Evolutionary conservation across 2,888 invertebrate genomes (phyloP).

Genomic region (Lycaena phlaeas): DNA sequence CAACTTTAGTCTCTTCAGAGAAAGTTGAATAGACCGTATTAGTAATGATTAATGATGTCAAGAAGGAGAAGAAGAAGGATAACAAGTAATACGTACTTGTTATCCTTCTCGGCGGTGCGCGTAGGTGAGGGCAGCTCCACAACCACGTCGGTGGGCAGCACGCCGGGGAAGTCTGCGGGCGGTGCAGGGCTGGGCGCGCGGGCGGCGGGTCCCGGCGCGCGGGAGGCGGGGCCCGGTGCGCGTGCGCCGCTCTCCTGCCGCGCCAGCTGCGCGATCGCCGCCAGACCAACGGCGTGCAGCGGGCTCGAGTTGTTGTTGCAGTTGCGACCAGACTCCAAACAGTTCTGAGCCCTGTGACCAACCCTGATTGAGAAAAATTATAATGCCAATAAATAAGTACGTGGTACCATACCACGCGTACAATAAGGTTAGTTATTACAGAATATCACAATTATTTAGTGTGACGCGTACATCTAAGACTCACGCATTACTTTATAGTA

Average conservation of each 20-base stretch:
- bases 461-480: too few species aligned
- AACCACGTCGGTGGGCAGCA: conserved; percentile 63
- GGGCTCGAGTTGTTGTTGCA: conserved; percentile 75
- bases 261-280: conserved; percentile 84
- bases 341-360: conserved; percentile 39
- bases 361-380: too few species aligned
- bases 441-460: too few species aligned
- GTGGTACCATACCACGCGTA: too few species aligned
- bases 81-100: too few species aligned
- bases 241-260: conserved; percentile 66
- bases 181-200: conserved; percentile 52
- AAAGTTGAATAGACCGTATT: too few species aligned
- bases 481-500: too few species aligned
- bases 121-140: conserved; percentile 58
- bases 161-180: conserved; percentile 52
- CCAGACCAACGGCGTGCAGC: conserved; percentile 81
- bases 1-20: too few species aligned
- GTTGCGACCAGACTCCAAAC: conserved; percentile 59
- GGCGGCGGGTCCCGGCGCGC: conserved; percentile 41
- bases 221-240: conserved; percentile 28
- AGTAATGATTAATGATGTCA: too few species aligned
- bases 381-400: too few species aligned
- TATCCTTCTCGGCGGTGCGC: conserved; percentile 32
- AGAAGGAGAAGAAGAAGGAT: too few species aligned
- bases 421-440: too few species aligned